Base-by-base conservation (phyloP, 2,113 vertebrate genomes). In the Hemicordylus capensis region DNA sequence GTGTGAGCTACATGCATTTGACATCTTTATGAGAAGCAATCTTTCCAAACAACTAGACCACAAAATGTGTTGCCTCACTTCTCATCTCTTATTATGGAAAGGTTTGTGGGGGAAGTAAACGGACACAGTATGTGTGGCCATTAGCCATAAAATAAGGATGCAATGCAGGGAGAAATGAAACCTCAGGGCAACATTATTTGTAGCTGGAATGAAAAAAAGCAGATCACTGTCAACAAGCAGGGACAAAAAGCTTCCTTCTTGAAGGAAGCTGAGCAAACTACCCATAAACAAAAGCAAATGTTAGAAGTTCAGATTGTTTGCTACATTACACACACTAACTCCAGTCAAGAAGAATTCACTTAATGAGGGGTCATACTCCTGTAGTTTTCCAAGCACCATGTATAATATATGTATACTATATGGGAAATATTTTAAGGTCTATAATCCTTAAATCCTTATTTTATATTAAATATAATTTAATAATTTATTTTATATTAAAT, bases 141-240 rank as follows among this genome's bases (percentile, higher is more conserved):
- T 92, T 91, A 91, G 28, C 73, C 15, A 46, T 14, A 72, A 44
- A 87, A 83, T 84, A 42, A 67, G 90, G 85, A 86, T 76, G 63
- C 58, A 37, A 59, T 75, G 3, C n/a, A 37, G 8, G 81, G 83
- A 80, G 76, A 81, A 76, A 0, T 44, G 77, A 88, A 61, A 87
- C 84, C 81, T 92, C 81, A 80, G 70, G 87, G 89, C 78, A 87
- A 28, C 39, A 56, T 54, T 84, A 39, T 79, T 83, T 79, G 56
- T 79, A 26, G 28, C 76, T 83, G 86, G 69, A 87, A 34, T 87
- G 87, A 24, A 76, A 90, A 90, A 90, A 90, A 87, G 44, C 78
- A 88, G 76, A 80, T 61, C 51, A 0, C 86, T 92, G 85, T 15
- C 44, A 91, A 58, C 20, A 92, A 90, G 92, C 91, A 81, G 87